phyloP scores from a whole-genome alignment of 2,888 invertebrate genomes.

The Cotesia congregata region DNA sequence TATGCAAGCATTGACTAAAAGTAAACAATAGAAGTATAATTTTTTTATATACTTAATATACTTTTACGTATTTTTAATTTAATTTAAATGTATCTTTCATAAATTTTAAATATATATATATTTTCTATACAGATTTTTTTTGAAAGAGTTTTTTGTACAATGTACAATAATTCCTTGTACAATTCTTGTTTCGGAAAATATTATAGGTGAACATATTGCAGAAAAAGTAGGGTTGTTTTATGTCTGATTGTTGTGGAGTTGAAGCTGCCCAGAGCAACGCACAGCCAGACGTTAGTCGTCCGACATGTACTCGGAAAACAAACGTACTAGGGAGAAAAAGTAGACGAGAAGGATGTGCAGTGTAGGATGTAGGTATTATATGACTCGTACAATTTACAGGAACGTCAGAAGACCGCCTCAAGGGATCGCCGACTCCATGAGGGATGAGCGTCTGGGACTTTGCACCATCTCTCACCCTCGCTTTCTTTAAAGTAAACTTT shows the following conservation, averaged over 20 bases:
- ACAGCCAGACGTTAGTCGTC: slow-evolving; percentile 36
- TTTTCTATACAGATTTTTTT: too few species aligned
- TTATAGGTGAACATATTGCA: not conserved
- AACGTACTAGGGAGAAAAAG: slow-evolving; percentile 32
- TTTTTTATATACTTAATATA: too few species aligned
- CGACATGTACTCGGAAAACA: slow-evolving; percentile 38
- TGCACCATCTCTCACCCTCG: slow-evolving; percentile 38
- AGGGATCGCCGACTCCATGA: slow-evolving; percentile 37
- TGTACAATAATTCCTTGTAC: not conserved
- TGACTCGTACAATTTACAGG: slow-evolving; percentile 46
- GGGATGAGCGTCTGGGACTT: slow-evolving; percentile 40
- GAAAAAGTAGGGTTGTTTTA: slow-evolving; percentile 3
- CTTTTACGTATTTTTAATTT: too few species aligned
- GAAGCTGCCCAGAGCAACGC: slow-evolving; percentile 27
- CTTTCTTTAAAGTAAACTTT: slow-evolving; percentile 41
- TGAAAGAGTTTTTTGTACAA: too few species aligned
- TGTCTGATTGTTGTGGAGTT: slow-evolving; percentile 23
- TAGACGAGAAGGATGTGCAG: slow-evolving; percentile 38
- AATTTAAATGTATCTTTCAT: too few species aligned
- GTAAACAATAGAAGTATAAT: too few species aligned
- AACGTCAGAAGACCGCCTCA: slow-evolving; percentile 44
- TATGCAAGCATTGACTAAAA: too few species aligned
- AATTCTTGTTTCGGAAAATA: not conserved
- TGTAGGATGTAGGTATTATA: slow-evolving; percentile 42
- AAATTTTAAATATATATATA: too few species aligned